These are phyloP conservation scores for Masnerella sp. DNA, from an alignment of 2,888 invertebrate species.

Conservation along the genomic window DNA sequence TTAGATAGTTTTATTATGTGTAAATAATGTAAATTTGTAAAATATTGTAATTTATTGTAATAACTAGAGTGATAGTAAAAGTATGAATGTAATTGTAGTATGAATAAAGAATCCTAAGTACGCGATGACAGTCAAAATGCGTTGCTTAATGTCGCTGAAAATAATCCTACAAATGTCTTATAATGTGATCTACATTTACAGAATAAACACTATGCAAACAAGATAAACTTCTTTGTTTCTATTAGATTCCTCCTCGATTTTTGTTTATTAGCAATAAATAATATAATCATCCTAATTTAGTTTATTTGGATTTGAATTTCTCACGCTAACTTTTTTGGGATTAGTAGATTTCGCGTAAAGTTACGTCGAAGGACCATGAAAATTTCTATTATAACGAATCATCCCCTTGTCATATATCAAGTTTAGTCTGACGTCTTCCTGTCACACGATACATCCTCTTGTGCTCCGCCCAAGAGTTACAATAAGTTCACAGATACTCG, in stretches of 20 bases:
- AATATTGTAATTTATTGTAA: constrained; percentile 26
- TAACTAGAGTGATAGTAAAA: neutral
- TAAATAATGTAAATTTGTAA: constrained; percentile 35
- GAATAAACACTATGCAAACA: neutral
- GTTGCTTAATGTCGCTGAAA: no score
- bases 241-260: neutral
- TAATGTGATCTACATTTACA: neutral
- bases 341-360: constrained; percentile 31
- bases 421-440: constrained; percentile 71
- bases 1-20: neutral
- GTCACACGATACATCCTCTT: constrained; percentile 72
- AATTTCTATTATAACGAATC: constrained; percentile 72
- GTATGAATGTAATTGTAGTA: neutral
- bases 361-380: constrained; percentile 65
- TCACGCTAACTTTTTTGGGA: constrained; percentile 35
- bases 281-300: neutral
- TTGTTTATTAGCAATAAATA: no score
- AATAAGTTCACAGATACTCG: constrained; percentile 63
- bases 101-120: neutral
- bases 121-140: no score
- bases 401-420: constrained; percentile 71
- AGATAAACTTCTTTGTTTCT: neutral
- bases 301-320: constrained; percentile 21
- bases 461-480: constrained; percentile 66
- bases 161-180: neutral